Percentiles rank a stretch among this genome's conserved stretches.
phyloP scores from a whole-genome alignment of 2,113 vertebrate species.

The Porphyrio hochstetteri region DNA sequence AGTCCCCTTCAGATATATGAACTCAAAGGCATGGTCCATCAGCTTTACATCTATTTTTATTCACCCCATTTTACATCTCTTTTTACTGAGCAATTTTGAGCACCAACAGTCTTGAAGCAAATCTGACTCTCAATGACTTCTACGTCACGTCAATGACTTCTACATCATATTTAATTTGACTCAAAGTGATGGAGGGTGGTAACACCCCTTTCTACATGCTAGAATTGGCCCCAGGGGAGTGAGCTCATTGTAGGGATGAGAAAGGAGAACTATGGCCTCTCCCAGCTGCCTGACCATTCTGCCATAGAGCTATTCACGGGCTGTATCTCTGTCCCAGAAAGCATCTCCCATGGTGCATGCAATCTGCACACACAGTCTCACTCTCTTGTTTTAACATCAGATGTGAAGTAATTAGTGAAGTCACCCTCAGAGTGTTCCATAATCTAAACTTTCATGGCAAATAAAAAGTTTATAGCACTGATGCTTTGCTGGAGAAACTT shows the following conservation, averaged over 20 bases:
- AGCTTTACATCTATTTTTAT: not conserved
- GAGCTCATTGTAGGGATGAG: rapidly evolving
- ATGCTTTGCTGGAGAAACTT: not conserved
- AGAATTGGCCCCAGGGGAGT: not conserved
- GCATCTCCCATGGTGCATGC: not conserved
- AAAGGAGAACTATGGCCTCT: not conserved
- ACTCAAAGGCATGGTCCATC: not conserved
- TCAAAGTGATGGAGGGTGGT: not conserved
- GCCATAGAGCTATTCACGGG: rapidly evolving
- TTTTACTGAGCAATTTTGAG: not conserved
- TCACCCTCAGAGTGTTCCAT: not conserved
- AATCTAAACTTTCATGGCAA: not conserved
- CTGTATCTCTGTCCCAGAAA: rapidly evolving
- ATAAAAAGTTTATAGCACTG: not conserved
- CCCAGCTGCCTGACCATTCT: not conserved
- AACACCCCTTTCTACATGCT: too few relatives aligned
- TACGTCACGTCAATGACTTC: rapidly evolving
- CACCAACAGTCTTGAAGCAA: not conserved
- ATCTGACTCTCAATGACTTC: not conserved
- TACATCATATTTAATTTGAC: not conserved
- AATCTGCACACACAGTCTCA: not conserved
- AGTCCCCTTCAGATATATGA: not conserved
- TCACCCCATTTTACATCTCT: not conserved
- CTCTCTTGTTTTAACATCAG: not conserved
- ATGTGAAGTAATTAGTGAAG: not conserved